Evolutionary conservation across 2,113 vertebrate species (phyloP), one percentile per base, ranked within the genome.

Genomic region (Lethenteron reissneri): DNA sequence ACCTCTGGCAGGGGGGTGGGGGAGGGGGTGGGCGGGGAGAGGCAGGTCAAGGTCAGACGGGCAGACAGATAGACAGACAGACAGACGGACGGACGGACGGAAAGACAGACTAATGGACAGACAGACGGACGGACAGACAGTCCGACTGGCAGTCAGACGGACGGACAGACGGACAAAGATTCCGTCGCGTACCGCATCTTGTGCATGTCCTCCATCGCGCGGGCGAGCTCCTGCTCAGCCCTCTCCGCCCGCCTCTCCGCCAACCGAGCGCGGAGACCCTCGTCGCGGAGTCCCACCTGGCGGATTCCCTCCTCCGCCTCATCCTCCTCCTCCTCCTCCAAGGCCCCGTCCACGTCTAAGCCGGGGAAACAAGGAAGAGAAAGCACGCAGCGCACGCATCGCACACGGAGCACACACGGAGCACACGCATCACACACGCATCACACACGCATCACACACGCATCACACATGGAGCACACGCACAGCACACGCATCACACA

Each of bases 141-240:
- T 17, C 17, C 57, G 58, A 25, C 56, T 41, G 12, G 57, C 58
- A 72, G 12, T 8, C 6, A 58, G 64, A 14, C 58, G 57, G 58
- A 41, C 3, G 4, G 25, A 41, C 25, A 3, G 25, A 41, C 25
- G 25, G 4, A 2, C 2, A 25, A 59, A 59, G 70, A 72, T 76
- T 57, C 57, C 14, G 41, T 21, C 2, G 77, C 79, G 80, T 72
- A 96, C 92, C 79, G 90, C 79, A 97, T 86, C 79, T 83, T 92
- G 17, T 89, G 84, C 57, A 97, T 81, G 75, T 97, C 90, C 9
- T 89, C 85, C 57, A 83, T 83, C 7, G 84, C 85, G 78, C 83
- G 81, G 62, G 81, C 79, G 75, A 97, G 75, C 0, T 84, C 85
- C 71, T 83, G 84, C 76, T 91, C 90, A 10, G 88, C 80, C 0